A percentile compares a stretch with the other conserved stretches of the same genome.
These are phyloP conservation scores for Poecilia gillii DNA, from an alignment of 2,797 vertebrate species.

Conservation along the genomic window DNA sequence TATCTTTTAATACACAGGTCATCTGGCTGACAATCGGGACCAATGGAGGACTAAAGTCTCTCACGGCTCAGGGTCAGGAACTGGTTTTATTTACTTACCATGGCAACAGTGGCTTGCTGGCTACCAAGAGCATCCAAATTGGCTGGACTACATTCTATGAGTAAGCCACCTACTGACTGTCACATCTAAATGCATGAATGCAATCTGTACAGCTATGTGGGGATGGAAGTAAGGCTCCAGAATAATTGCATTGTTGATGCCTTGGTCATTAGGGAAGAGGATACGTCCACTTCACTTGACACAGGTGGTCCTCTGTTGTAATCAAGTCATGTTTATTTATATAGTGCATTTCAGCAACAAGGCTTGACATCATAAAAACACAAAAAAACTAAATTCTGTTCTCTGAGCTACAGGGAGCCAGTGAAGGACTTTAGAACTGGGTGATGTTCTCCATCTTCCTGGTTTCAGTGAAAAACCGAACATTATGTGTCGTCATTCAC, in stretches of 20 bases:
- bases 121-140: constrained; percentile 98
- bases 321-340: too few species aligned
- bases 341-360: too few species aligned
- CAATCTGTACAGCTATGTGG: neutral
- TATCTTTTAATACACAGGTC: constrained; percentile 71
- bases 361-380: too few species aligned
- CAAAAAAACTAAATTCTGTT: too few species aligned
- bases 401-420: too few species aligned
- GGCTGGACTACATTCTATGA: constrained; percentile 99
- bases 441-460: too few species aligned
- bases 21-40: constrained; percentile 98
- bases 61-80: constrained; percentile 95
- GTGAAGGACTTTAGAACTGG: too few species aligned
- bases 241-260: neutral
- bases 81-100: constrained; percentile 96
- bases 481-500: neutral
- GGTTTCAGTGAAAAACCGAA: neutral
- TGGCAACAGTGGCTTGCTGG: constrained; percentile 94
- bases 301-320: neutral
- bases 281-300: neutral
- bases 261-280: neutral
- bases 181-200: neutral
- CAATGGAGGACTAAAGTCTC: constrained; percentile 94
- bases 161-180: constrained; percentile 78
- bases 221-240: neutral